phyloP scores from a whole-genome alignment of 2,797 vertebrate genomes.

The Neomorphus geoffroyi region DNA sequence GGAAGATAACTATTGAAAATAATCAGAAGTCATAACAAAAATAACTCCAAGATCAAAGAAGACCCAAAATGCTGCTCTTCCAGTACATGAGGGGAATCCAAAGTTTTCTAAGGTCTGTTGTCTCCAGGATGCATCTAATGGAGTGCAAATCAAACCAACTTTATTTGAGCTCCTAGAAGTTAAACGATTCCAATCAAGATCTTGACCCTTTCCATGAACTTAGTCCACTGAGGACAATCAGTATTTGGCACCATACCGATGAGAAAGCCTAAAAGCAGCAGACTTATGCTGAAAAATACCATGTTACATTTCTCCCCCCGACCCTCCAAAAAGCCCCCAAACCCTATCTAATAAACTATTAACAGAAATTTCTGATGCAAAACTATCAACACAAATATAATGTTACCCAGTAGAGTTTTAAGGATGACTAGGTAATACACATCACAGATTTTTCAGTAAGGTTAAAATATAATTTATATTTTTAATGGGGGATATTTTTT shows the following conservation, averaged over 20 bases:
- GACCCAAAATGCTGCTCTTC: neutral
- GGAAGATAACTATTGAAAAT: neutral
- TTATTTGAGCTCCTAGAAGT: neutral
- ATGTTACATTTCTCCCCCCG: neutral
- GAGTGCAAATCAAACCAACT: neutral
- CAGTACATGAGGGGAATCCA: neutral
- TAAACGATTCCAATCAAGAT: neutral
- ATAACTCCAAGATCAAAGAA: neutral
- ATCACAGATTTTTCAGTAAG: neutral
- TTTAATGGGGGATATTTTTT: neutral
- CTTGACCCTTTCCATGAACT: neutral
- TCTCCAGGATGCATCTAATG: neutral
- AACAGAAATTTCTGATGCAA: neutral
- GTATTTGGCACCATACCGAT: neutral
- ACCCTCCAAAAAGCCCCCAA: neutral
- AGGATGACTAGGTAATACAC: neutral
- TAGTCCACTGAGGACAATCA: neutral
- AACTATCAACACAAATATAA: neutral
- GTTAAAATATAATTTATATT: neutral
- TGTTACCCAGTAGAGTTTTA: no score
- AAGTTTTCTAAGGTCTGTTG: neutral
- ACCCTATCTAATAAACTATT: neutral
- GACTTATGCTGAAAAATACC: neutral
- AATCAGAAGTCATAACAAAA: neutral
- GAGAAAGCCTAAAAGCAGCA: neutral